Evolutionary conservation across 2,113 vertebrate genomes (phyloP), one percentile per base, ranked within the genome.

Genomic region (Anolis sagrei): DNA sequence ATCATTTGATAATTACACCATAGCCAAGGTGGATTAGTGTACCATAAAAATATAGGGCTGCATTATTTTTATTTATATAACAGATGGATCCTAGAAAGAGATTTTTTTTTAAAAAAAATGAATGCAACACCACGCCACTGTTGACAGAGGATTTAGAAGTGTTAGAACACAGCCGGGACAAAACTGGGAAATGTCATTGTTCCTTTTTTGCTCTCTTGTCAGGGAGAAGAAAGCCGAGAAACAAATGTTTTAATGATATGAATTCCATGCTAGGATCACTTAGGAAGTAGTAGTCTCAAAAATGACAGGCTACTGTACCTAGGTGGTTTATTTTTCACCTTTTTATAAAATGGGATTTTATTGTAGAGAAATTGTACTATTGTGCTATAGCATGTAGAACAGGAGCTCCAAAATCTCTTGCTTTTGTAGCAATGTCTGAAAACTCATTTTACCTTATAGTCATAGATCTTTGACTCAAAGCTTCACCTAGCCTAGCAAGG

Each of bases 41-140:
- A 94, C 91, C 91, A 89, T 92, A 90, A 95, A 95, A 93, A 91
- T 89, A 92, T 87, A 94, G 89, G 89, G 68, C 90, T 86, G 87
- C 91, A 93, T 94, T 95, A 95, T 94, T 95, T 92, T 91, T 95
- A 95, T 95, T 95, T 95, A 93, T 93, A 73, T 94, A 95, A 93
- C 94, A 95, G 94, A 95, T 94, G 92, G 90, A 84, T 79, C 85
- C 90, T 87, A 89, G 44, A 91, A 89, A 91, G 90, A 81, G 87
- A 89, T 0, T 0, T 84, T 88, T 32, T 49, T 54, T 8, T 2
- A 58, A 58, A 58, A 27, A 68, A 9, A 76, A 91, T 34, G 81
- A 92, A 91, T 90, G 89, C 88, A 93, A 89, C 66, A 8, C 87
- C 93, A 94, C 0, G 16, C 89, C 92, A 92, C 89, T 89, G 90